phyloP scores from a whole-genome alignment of 1,140 invertebrate species.

The Orius insidiosus region DNA sequence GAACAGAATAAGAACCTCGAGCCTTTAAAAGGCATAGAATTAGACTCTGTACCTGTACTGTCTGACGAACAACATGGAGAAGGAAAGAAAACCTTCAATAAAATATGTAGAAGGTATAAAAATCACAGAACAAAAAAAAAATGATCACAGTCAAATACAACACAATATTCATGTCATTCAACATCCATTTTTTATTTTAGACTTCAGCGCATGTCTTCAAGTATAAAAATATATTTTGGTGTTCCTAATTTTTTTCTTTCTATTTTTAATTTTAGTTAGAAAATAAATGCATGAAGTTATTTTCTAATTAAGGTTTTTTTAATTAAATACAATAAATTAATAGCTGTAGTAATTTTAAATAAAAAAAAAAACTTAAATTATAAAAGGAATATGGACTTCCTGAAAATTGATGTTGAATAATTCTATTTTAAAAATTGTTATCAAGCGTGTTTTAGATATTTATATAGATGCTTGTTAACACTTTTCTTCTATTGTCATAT shows the following conservation, averaged over 20 bases:
- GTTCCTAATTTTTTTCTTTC: slow-evolving; percentile 2
- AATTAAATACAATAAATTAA: no score
- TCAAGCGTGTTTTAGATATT: slow-evolving; percentile 1
- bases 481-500: no score
- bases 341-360: no score
- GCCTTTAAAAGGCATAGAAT: slow-evolving; percentile 22
- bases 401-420: neutral
- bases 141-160: neutral
- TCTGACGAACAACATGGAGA: slow-evolving; percentile 21
- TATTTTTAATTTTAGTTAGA: neutral
- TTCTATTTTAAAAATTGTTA: neutral
- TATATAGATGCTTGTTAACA: no score
- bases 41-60: slow-evolving; percentile 19
- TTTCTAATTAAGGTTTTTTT: no score
- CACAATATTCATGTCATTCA: neutral
- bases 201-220: neutral
- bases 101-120: no score
- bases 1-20: slow-evolving; percentile 20
- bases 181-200: neutral
- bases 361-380: no score
- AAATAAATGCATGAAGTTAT: neutral
- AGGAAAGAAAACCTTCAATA: neutral
- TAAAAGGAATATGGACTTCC: no score
- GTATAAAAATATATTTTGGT: no score
- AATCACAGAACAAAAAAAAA: neutral